Base-by-base conservation (phyloP, 2,797 vertebrate species). In the Acanthis flammea region DNA sequence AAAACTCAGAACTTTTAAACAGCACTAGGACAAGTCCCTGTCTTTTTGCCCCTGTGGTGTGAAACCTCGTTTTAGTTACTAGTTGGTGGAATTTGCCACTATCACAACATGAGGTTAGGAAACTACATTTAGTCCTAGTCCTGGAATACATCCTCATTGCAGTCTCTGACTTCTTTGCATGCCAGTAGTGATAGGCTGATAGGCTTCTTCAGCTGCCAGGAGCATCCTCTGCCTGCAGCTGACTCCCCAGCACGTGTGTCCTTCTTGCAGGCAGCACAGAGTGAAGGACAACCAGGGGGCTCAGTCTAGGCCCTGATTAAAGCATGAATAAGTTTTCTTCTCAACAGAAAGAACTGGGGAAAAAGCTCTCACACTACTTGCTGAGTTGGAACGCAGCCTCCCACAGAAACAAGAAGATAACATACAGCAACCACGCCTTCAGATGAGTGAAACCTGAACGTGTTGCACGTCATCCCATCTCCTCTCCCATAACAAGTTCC, bases 181-280 rank as follows among this genome's bases (percentile, higher is more conserved):
- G 53, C 61, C 62, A 84, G 44, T 42, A 86, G 41, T 42, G 41
- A 42, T 42, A 42, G 41, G 48, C 31, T 41, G 45, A 71, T 1
- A 1, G 55, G 51, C 10, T 73, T 54, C 47, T 79, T 82, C 3
- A 16, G 86, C 65, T 74, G 76, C 75, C 1, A 6, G 70, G 65
- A 73, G 25, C 39, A 42, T 62, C 6, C 6, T 57, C 42, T n/a
- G 61, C 24, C 70, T 2, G 4, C 50, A 57, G 37, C 75, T 45
- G 75, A 42, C 65, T 83, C 62, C 35, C 45, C 7, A 7, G 51
- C 33, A 58, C 0, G 0, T 2, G 3, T 41, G 4, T 44, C 68
- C 62, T 42, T 8, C 47, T 24, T 14, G 3, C 10, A 37, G 48
- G 44, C 57, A 50, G 24, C 2, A 7, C 11, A 60, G 28, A 55